phyloP scores from a whole-genome alignment of 2,797 vertebrate species.

The Hippoglossus hippoglossus region DNA sequence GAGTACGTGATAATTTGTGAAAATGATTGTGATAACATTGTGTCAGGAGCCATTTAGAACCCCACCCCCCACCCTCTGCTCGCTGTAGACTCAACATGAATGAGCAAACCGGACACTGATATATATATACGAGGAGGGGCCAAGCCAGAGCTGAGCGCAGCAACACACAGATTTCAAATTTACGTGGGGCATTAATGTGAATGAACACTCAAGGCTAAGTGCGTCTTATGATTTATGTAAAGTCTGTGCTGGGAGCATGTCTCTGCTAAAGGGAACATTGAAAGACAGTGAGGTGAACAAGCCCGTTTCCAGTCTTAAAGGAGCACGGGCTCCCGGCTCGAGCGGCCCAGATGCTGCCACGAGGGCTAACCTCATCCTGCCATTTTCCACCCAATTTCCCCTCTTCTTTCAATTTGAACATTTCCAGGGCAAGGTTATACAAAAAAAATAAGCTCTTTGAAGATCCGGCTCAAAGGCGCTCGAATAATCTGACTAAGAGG shows the following conservation, averaged over 20 bases:
- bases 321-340: background rate
- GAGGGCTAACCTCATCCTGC: slow-evolving; percentile 56
- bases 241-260: slow-evolving; percentile 51
- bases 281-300: slow-evolving; percentile 56
- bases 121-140: slow-evolving; percentile 42
- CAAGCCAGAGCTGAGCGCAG: slow-evolving; percentile 12
- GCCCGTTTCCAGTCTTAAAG: slow-evolving; percentile 44
- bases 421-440: slow-evolving; percentile 74
- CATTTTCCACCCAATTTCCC: slow-evolving; percentile 68
- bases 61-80: slow-evolving; percentile 6
- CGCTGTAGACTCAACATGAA: slow-evolving; percentile 67
- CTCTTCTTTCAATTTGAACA: slow-evolving; percentile 57
- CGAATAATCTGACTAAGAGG: slow-evolving; percentile 76
- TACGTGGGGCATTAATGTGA: slow-evolving; percentile 66
- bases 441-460: slow-evolving; percentile 79
- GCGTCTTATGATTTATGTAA: slow-evolving; percentile 71
- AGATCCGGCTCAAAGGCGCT: slow-evolving; percentile 75
- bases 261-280: slow-evolving; percentile 56
- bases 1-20: slow-evolving; percentile 70
- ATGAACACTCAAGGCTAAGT: slow-evolving; percentile 66
- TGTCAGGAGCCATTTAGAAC: slow-evolving; percentile 59
- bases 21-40: slow-evolving; percentile 72
- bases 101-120: slow-evolving; percentile 54
- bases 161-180: slow-evolving; percentile 52
- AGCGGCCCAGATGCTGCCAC: slow-evolving; percentile 40